Percentiles rank a stretch among this genome's conserved stretches.
phyloP scores from a whole-genome alignment of 2,113 vertebrate species.

The Drymodes brunneopygia region DNA sequence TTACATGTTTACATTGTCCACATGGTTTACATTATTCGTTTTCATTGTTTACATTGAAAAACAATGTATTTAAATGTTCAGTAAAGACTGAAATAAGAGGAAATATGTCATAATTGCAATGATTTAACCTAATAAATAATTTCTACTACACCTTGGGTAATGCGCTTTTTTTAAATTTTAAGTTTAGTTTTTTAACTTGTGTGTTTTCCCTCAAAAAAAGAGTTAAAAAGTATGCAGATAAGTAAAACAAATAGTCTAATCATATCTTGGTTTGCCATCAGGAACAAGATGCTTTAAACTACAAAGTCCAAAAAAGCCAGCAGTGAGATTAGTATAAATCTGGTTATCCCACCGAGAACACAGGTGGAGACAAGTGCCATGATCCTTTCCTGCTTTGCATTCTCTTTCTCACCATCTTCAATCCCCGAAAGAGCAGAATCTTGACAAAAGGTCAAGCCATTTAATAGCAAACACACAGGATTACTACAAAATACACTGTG shows the following conservation, averaged over 20 bases:
- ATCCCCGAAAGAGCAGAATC: not conserved
- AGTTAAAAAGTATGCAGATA: not conserved
- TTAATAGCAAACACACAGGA: not conserved
- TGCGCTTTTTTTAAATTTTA: accelerated
- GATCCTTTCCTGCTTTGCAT: not conserved
- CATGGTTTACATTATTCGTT: not conserved
- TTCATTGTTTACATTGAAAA: not conserved
- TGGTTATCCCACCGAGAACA: not conserved
- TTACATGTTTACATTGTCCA: not conserved
- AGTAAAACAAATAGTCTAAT: not conserved
- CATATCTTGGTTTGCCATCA: not conserved
- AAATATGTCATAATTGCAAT: not conserved
- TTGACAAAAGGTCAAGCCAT: not conserved
- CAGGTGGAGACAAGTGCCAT: not conserved
- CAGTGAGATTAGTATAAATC: not conserved
- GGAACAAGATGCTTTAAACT: not conserved
- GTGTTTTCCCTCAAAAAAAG: not conserved
- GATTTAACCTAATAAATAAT: not conserved
- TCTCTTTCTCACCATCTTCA: not conserved
- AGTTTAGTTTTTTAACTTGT: not conserved
- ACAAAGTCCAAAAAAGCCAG: not conserved
- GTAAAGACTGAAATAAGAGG: not conserved
- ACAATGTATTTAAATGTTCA: not conserved
- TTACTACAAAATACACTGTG: not conserved
- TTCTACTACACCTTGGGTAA: not conserved